Evolutionary conservation across 2,113 vertebrate species (phyloP).

Genomic region (Pampusana beccarii): DNA sequence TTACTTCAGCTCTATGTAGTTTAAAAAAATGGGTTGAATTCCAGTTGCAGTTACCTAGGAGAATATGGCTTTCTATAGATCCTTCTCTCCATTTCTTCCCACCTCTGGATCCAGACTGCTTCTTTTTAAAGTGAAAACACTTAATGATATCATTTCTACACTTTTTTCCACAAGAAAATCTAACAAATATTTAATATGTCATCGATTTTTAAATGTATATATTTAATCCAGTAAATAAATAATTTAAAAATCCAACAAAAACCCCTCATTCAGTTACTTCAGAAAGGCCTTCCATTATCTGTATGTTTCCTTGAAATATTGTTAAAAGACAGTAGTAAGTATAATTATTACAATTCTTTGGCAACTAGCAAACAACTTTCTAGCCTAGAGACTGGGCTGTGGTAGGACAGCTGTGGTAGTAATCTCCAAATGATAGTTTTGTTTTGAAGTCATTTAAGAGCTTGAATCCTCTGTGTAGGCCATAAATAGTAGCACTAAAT

Average conservation of each 20-base stretch:
- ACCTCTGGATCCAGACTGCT: background rate
- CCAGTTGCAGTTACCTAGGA: background rate
- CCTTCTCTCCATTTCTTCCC: background rate
- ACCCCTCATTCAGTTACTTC: no score
- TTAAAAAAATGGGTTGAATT: background rate
- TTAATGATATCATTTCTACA: background rate
- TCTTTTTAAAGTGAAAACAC: background rate
- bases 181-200: background rate
- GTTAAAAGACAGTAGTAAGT: no score
- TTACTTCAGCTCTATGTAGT: background rate
- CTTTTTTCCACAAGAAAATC: background rate
- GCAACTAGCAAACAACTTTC: background rate
- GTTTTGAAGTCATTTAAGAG: constrained; percentile 11
- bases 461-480: background rate
- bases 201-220: background rate
- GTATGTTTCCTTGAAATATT: no score
- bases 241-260: background rate
- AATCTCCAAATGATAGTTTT: constrained; percentile 23
- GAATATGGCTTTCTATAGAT: background rate
- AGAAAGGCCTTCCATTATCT: no score
- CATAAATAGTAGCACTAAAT: constrained; percentile 37
- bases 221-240: background rate
- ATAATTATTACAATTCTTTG: background rate
- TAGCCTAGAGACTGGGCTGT: background rate
- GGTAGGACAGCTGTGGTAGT: background rate